phyloP scores from a whole-genome alignment of 2,113 vertebrate species.

The Epinephelus fuscoguttatus region DNA sequence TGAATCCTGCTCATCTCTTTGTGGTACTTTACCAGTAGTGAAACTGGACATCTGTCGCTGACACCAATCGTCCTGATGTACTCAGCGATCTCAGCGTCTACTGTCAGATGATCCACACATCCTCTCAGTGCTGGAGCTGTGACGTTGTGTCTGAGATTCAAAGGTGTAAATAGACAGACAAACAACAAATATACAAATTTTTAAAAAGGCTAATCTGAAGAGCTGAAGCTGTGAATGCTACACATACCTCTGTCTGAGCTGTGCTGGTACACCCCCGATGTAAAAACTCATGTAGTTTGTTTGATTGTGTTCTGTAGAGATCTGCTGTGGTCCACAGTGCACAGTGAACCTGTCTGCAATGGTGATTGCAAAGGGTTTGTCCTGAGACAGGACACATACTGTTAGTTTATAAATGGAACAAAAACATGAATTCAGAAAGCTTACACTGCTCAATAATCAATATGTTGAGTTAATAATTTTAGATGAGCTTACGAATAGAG shows the following conservation, averaged over 20 bases:
- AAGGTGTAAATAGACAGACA: not conserved
- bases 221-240: not conserved
- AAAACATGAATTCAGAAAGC: not conserved
- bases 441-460: not conserved
- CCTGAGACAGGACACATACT: slow-evolving; percentile 28
- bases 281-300: slow-evolving; percentile 84
- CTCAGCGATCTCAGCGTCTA: slow-evolving; percentile 51
- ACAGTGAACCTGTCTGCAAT: slow-evolving; percentile 24
- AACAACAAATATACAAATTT: not conserved
- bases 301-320: slow-evolving; percentile 30
- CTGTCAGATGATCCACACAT: slow-evolving; percentile 88
- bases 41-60: slow-evolving; percentile 85
- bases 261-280: slow-evolving; percentile 88
- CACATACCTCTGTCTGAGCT: slow-evolving; percentile 84
- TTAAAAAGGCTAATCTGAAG: not conserved
- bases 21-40: slow-evolving; percentile 85
- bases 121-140: slow-evolving; percentile 87
- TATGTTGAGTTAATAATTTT: not conserved
- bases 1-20: not conserved
- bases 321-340: not conserved
- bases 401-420: not conserved
- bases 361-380: not conserved
- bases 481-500: slow-evolving; percentile 68
- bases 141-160: slow-evolving; percentile 87
- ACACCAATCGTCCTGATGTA: slow-evolving; percentile 86